Evolutionary conservation across 2,797 vertebrate genomes (phyloP).

Genomic region (Schizothorax lantsangensis): DNA sequence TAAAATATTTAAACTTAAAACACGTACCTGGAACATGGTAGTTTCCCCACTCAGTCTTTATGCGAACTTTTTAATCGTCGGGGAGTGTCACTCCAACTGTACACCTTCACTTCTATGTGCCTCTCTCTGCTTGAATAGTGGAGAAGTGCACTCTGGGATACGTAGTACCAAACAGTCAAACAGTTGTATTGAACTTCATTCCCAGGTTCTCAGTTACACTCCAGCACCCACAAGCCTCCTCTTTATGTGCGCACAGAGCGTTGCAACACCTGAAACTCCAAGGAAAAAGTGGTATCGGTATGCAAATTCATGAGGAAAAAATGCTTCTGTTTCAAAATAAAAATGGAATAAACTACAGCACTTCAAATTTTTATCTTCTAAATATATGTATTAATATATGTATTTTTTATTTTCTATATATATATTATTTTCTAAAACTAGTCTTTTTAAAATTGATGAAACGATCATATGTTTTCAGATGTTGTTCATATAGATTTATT

Average conservation of each 20-base stretch:
- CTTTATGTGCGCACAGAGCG: slow-evolving; percentile 52
- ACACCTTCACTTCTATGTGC: slow-evolving; percentile 54
- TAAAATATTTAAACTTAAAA: neutral
- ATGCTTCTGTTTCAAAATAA: neutral
- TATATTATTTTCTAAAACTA: neutral
- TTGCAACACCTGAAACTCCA: slow-evolving; percentile 78
- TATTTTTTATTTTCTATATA: too few species aligned
- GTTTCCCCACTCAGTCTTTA: slow-evolving; percentile 1
- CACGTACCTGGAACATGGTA: slow-evolving; percentile 37
- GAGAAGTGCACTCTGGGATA: slow-evolving; percentile 70
- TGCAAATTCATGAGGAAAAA: neutral
- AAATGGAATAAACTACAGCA: neutral
- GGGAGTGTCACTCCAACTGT: slow-evolving; percentile 60
- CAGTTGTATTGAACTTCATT: slow-evolving; percentile 24
- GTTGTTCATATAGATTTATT: neutral
- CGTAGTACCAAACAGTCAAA: slow-evolving; percentile 63
- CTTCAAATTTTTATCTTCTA: neutral
- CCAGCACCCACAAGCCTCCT: slow-evolving; percentile 70
- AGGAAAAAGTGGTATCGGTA: slow-evolving; percentile 72
- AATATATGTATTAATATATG: too few species aligned
- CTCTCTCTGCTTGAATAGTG: slow-evolving; percentile 51
- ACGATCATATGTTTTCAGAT: neutral
- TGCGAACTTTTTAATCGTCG: slow-evolving; percentile 26
- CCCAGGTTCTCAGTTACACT: slow-evolving; percentile 55
- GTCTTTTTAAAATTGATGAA: neutral